Percentiles rank a stretch among this genome's conserved stretches.
Conservation (phyloP, 2,113 vertebrate genomes). For the Thunnus thynnus region DNA sequence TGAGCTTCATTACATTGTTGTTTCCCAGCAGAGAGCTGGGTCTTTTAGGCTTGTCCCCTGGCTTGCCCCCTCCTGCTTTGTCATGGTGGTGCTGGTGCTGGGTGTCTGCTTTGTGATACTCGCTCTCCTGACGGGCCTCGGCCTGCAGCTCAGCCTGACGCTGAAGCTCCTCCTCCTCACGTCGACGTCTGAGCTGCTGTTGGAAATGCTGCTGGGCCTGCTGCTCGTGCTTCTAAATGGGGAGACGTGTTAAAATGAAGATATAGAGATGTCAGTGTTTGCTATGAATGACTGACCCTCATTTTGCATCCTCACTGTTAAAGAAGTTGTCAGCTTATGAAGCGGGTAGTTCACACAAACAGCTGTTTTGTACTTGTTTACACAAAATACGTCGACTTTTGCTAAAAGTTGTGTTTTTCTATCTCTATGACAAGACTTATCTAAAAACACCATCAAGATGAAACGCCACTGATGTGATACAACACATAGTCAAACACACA, state of each 20-base stretch:
- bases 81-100: conserved; percentile 81
- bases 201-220: conserved; percentile 95
- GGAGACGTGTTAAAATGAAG: neutral
- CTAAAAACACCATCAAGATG: neutral
- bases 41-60: conserved; percentile 89
- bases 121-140: conserved; percentile 88
- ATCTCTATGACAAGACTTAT: neutral
- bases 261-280: neutral
- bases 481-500: conserved; percentile 5
- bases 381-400: conserved; percentile 5
- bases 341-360: neutral
- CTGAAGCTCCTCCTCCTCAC: conserved; percentile 93
- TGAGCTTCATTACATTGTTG: conserved; percentile 94
- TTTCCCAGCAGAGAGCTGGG: conserved; percentile 92
- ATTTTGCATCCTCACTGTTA: neutral
- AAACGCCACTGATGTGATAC: conserved; percentile 2
- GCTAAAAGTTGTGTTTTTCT: neutral
- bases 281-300: neutral
- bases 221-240: conserved; percentile 90
- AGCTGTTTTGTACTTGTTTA: neutral
- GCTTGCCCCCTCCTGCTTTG: conserved; percentile 76
- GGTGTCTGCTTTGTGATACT: conserved; percentile 80
- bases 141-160: conserved; percentile 91
- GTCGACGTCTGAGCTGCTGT: conserved; percentile 91
- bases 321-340: neutral